phyloP scores from a whole-genome alignment of 2,888 invertebrate genomes.

The Philaethria dido region DNA sequence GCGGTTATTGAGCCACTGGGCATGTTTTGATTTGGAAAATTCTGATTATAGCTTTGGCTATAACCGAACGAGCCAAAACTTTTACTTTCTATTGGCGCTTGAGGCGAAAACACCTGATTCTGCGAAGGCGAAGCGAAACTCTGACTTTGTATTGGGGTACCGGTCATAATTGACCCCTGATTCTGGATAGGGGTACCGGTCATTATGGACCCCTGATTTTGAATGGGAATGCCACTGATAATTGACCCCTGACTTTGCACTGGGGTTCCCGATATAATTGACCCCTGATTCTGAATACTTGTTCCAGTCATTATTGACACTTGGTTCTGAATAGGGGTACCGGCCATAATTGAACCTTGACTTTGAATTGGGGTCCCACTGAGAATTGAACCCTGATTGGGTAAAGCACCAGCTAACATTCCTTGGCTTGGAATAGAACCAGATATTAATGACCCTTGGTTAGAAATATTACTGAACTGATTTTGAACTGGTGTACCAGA shows the following conservation, averaged over 20 bases:
- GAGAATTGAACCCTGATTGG: slow-evolving; percentile 50
- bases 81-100: slow-evolving; percentile 18
- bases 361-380: slow-evolving; percentile 22
- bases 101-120: slow-evolving; percentile 13
- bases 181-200: slow-evolving; percentile 31
- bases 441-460: slow-evolving; percentile 32
- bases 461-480: slow-evolving; percentile 25
- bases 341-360: slow-evolving; percentile 26
- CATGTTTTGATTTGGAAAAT: slow-evolving; percentile 21
- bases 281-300: slow-evolving; percentile 34
- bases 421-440: slow-evolving; percentile 39
- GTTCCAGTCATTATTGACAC: slow-evolving; percentile 32
- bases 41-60: slow-evolving; percentile 33
- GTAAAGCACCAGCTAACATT: neutral
- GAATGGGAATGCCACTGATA: slow-evolving; percentile 25
- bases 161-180: slow-evolving; percentile 10
- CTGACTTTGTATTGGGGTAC: slow-evolving; percentile 24
- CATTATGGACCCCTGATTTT: slow-evolving; percentile 35
- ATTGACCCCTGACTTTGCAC: slow-evolving; percentile 32
- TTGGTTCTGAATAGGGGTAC: slow-evolving; percentile 43
- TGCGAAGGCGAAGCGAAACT: neutral
- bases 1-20: slow-evolving; percentile 57
- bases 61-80: slow-evolving; percentile 10
- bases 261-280: slow-evolving; percentile 32
- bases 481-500: slow-evolving; percentile 31